These are phyloP conservation scores for Manis crassicaudata DNA, from an alignment of 2,797 vertebrate genomes.

Conservation along the genomic window DNA sequence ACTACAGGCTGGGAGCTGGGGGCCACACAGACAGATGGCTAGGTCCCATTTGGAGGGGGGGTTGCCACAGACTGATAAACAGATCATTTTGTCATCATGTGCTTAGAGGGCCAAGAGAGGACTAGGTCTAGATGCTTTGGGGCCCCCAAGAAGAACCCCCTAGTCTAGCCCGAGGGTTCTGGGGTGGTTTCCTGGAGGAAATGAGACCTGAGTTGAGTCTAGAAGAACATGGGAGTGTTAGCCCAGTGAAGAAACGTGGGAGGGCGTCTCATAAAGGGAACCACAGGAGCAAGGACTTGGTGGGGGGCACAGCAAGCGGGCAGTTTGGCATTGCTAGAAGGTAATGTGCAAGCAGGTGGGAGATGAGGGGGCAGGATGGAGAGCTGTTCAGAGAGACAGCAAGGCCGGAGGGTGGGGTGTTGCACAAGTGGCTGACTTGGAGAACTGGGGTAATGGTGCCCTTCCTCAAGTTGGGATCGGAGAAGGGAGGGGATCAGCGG, in stretches of 20 bases:
- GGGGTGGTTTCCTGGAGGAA: background rate
- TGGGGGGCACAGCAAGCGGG: background rate
- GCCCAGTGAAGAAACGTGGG: too few species aligned
- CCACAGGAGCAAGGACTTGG: fast-evolving
- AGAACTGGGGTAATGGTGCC: background rate
- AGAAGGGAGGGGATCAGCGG: background rate
- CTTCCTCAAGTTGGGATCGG: background rate
- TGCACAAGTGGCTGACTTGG: background rate
- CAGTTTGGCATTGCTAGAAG: background rate
- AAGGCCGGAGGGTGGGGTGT: background rate
- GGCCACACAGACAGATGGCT: background rate
- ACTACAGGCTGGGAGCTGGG: background rate
- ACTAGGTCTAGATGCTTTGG: background rate
- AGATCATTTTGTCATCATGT: background rate
- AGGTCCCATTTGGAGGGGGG: background rate
- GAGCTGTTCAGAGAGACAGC: background rate
- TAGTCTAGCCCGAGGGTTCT: background rate
- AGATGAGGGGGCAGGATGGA: background rate
- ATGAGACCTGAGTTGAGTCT: background rate
- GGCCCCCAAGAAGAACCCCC: background rate
- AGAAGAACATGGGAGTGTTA: background rate
- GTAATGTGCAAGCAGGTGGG: background rate
- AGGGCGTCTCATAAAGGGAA: background rate
- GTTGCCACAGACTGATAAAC: background rate
- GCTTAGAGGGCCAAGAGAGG: background rate